Base-by-base conservation (phyloP, 2,888 invertebrate species). In the Lutraria lutraria region DNA sequence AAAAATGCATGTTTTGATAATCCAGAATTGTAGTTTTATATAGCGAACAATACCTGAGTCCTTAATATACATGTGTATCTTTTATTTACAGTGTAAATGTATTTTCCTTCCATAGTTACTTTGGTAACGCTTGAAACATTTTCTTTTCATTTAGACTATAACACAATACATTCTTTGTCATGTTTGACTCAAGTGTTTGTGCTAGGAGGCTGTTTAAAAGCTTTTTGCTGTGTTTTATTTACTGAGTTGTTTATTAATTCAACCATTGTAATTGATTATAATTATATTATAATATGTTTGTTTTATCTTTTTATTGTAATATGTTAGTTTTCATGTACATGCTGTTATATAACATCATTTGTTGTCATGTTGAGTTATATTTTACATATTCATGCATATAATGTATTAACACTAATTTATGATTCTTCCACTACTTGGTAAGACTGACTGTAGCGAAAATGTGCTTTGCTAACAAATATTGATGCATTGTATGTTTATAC, bases 21-120 rank as follows among this genome's bases (percentile, higher is more conserved):
- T 76, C 76, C 29, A 76, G 76, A 31, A 31, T 76, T 76, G 29
- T 15, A 76, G 31, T 76, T 31, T 76, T 31, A 31, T 31, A 31
- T 76, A 3, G 13, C 10, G 15, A 13, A 43, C 43, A 43, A 25
- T 68, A 25, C 25, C 63, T 25, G 43, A 43, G 43, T 68, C n/a
- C 6, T n/a, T 25, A 8, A 4, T 68, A 25, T 68, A 68, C 25
- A 3, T 68, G 12, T 68, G 63, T 68, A 60, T 68, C 21, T 68
- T 68, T 25, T 68, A 25, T 68, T 68, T 68, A 68, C 63, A 68
- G 63, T n/a, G 63, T 68, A 68, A 68, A 68, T 68, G 4, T 68
- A 25, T 25, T 68, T 68, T 68, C 63, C 63, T 68, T 68, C n/a
- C 25, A 63, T 63, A n/a, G 63, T 63, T 63, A 12, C 15, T 63